Evolutionary conservation across 2,888 invertebrate genomes (phyloP), one percentile per base, ranked within the genome.

Genomic region (Megamerina dolium): DNA sequence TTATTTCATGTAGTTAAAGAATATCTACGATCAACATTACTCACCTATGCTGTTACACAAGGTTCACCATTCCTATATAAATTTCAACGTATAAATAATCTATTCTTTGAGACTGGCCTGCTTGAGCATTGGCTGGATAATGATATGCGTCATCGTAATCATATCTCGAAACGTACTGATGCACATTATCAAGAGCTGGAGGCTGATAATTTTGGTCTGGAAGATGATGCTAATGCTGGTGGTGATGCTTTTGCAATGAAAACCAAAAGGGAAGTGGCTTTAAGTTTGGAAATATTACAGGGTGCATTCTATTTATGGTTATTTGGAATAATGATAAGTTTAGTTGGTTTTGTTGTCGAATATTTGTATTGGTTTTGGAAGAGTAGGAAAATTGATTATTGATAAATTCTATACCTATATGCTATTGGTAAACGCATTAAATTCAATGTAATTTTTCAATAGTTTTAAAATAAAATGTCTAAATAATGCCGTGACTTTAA

Each of bases 221-320:
- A 18, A 1, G 46, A 51, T n/a, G 48, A 51, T 4, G 2, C 38
- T 5, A 37, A 49, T 26, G 51, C 49, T 4, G 14, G 38, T 5
- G 29, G 14, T 2, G 18, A 18, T 20, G 16, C 4, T 17, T n/a
- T 5, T 10, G 3, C 18, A 18, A 30, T 8, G 45, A 53, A 4
- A n/a, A n/a, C n/a, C n/a, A 57, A 57, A 5, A 42, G 41, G 26
- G 53, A 51, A 6, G 61, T 64, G 1, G 63, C 60, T 1, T 45
- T 69, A 5, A 62, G 55, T 23, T 36, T 68, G 51, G 57, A 63
- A 6, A 59, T 64, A 10, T 36, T 68, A 8, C 67, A 68, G 34
- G 66, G 69, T 4, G 63, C 64, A 3, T 68, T 68, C 29, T 68
- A 61, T 52, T 45, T 69, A 2, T 69, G 64, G 67, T 12, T 57